Evolutionary conservation across 1,140 invertebrate genomes (phyloP).

Genomic region (Lucilia cuprina): DNA sequence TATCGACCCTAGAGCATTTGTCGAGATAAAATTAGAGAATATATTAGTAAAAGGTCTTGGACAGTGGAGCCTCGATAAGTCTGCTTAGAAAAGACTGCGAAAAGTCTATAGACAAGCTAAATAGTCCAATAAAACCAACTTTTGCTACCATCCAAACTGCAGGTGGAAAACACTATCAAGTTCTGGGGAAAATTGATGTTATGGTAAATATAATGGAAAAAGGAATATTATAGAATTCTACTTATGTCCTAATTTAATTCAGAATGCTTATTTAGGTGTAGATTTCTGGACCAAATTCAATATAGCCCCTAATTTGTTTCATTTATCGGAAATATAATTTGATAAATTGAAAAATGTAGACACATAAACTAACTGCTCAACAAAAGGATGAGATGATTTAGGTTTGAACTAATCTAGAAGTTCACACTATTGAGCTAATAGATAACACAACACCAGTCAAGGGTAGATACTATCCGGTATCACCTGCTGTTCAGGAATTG

Average conservation of each 20-base stretch:
- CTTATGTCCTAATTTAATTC: neutral
- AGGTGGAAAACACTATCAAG: neutral
- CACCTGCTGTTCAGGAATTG: neutral
- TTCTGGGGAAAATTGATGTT: neutral
- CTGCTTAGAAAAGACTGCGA: too few relatives aligned
- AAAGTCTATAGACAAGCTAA: too few relatives aligned
- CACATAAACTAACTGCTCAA: neutral
- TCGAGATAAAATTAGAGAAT: too few relatives aligned
- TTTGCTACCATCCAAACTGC: neutral
- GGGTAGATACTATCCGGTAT: neutral
- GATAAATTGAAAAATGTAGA: neutral
- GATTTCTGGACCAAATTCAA: neutral
- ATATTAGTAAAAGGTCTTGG: too few relatives aligned
- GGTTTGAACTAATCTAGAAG: neutral
- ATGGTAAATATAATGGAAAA: neutral
- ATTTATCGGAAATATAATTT: neutral
- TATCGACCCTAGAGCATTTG: too few relatives aligned
- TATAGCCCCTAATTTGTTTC: neutral
- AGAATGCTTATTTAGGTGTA: neutral
- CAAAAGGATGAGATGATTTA: neutral
- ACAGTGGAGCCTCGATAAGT: too few relatives aligned
- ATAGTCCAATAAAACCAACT: neutral
- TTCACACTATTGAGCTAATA: neutral
- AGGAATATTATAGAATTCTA: neutral
- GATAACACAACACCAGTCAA: neutral